Percentiles rank a stretch among this genome's conserved stretches.
These are phyloP conservation scores for Orgyia antiqua DNA, from an alignment of 2,888 invertebrate genomes.

Conservation along the genomic window DNA sequence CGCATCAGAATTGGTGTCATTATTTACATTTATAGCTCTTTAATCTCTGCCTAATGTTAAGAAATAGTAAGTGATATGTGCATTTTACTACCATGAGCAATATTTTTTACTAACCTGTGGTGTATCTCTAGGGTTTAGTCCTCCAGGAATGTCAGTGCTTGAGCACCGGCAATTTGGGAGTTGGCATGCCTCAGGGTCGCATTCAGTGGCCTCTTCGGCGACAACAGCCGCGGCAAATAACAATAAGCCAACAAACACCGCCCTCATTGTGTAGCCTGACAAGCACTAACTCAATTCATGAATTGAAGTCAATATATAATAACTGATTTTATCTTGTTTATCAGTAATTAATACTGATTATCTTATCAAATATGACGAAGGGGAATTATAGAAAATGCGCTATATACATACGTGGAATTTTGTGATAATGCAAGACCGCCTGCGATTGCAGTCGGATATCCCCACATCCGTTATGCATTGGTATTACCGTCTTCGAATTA, in stretches of 20 bases:
- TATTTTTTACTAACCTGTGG: slow-evolving; percentile 75
- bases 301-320: slow-evolving; percentile 13
- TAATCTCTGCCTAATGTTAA: too few relatives aligned
- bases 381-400: not conserved
- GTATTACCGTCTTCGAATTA: too few relatives aligned
- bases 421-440: not conserved
- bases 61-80: too few relatives aligned
- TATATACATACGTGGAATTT: not conserved
- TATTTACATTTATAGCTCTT: too few relatives aligned
- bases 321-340: slow-evolving; percentile 11
- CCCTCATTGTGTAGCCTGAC: slow-evolving; percentile 17
- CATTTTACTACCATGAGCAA: too few relatives aligned
- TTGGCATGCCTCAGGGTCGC: slow-evolving; percentile 54
- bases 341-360: not conserved
- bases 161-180: slow-evolving; percentile 77
- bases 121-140: slow-evolving; percentile 49
- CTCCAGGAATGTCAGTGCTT: slow-evolving; percentile 61
- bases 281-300: slow-evolving; percentile 2
- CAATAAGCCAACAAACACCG: slow-evolving; percentile 11
- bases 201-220: slow-evolving; percentile 32
- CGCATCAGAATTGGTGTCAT: too few relatives aligned
- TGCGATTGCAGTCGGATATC: not conserved
- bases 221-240: slow-evolving; percentile 11
- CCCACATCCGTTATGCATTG: too few relatives aligned
- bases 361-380: not conserved